Evolutionary conservation across 1,140 invertebrate genomes (phyloP).

Genomic region (Melanaphis sacchari): DNA sequence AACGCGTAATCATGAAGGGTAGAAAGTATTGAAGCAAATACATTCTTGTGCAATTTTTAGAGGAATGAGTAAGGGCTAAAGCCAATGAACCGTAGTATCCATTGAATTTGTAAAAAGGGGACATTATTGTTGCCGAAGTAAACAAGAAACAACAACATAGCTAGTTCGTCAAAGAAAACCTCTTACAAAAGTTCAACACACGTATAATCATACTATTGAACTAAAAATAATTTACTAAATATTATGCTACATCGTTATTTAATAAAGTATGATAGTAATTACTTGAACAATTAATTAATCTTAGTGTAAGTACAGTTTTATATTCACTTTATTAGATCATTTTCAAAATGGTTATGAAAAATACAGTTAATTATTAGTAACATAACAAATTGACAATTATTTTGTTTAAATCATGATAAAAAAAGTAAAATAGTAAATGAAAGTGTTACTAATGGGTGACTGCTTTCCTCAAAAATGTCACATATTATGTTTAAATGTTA

Average conservation of each 20-base stretch:
- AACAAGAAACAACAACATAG: constrained; percentile 5
- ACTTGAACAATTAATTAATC: too few species aligned
- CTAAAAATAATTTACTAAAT: background rate
- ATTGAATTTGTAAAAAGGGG: constrained; percentile 38
- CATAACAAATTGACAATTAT: too few species aligned
- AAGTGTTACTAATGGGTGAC: too few species aligned
- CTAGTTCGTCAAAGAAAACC: background rate
- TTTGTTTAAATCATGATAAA: too few species aligned
- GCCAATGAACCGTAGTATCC: constrained; percentile 36
- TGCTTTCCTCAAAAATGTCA: too few species aligned
- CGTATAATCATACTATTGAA: background rate
- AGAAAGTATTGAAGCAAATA: constrained; percentile 10
- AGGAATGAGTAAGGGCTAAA: constrained; percentile 37
- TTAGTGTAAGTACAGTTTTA: too few species aligned
- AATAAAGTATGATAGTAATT: background rate
- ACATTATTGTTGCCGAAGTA: constrained; percentile 13
- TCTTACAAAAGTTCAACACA: background rate
- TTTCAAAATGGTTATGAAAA: too few species aligned
- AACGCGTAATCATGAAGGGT: background rate
- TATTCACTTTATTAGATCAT: too few species aligned
- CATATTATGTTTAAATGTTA: too few species aligned
- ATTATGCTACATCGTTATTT: background rate
- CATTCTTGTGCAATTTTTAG: background rate
- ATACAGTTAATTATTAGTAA: too few species aligned
- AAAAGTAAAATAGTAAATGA: too few species aligned